A percentile compares a stretch with the other conserved stretches of the same genome.
Evolutionary conservation across 2,797 vertebrate genomes (phyloP).

Genomic region (Lepus oiostolus): DNA sequence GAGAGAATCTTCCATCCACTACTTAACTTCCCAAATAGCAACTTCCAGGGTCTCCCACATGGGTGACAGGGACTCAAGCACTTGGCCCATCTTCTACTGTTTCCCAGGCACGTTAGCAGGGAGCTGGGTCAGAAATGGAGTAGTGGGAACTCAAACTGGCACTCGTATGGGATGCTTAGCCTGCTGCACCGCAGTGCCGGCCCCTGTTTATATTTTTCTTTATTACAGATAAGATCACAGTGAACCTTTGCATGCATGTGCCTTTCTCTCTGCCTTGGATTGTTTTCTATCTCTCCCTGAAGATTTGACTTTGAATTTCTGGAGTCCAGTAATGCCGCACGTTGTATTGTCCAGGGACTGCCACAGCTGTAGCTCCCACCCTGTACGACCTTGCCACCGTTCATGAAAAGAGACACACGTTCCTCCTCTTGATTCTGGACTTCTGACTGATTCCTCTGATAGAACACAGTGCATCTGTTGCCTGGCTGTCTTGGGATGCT

Average conservation of each 20-base stretch:
- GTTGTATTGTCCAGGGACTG: background rate
- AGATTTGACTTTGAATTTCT: background rate
- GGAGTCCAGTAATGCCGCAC: background rate
- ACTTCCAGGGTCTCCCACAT: too few species aligned
- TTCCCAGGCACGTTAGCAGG: too few species aligned
- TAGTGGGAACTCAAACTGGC: too few species aligned
- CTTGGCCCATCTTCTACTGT: too few species aligned
- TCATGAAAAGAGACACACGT: background rate
- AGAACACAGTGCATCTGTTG: background rate
- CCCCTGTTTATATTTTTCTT: background rate
- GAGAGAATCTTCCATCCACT: too few species aligned
- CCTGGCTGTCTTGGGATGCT: background rate
- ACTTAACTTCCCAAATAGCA: too few species aligned
- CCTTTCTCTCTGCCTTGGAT: background rate
- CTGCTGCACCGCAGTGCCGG: too few species aligned
- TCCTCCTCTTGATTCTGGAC: background rate
- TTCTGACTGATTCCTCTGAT: background rate
- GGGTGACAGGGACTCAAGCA: too few species aligned
- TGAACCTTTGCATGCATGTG: background rate
- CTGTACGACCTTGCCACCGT: background rate
- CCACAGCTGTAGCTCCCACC: too few species aligned
- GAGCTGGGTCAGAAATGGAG: too few species aligned
- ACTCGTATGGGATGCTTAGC: too few species aligned
- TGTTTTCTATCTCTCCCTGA: background rate
- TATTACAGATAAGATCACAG: background rate